Percentiles rank a stretch among this genome's conserved stretches.
Conservation (phyloP, 2,113 vertebrate genomes). For the Elephantulus edwardii region DNA sequence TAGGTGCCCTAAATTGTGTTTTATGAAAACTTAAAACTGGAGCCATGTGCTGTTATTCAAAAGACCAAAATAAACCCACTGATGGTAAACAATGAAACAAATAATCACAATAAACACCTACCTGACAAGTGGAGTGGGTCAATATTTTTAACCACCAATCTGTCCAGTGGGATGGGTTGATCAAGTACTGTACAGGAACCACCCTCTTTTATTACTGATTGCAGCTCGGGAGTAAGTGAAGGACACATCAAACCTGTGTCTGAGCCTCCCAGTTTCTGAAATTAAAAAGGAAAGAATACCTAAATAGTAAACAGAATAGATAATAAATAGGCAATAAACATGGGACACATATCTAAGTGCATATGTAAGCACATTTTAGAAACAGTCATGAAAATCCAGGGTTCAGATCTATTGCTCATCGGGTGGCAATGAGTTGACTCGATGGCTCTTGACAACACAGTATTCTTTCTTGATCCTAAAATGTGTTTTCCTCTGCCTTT, state of each 20-base stretch:
- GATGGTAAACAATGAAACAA: neutral
- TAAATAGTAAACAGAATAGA: too few species aligned
- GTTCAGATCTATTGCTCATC: too few species aligned
- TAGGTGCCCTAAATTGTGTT: neutral
- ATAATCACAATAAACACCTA: slow-evolving; percentile 11
- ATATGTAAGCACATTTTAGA: neutral
- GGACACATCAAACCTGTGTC: slow-evolving; percentile 83
- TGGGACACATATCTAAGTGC: too few species aligned
- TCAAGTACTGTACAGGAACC: slow-evolving; percentile 89
- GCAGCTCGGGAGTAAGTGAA: slow-evolving; percentile 88
- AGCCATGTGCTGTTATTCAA: neutral
- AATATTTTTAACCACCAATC: slow-evolving; percentile 88
- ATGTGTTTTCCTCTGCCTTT: neutral
- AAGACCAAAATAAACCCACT: neutral
- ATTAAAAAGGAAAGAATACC: slow-evolving; percentile 65
- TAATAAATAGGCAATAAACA: neutral
- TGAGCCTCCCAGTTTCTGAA: slow-evolving; percentile 84
- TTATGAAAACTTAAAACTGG: neutral
- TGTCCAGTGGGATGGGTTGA: slow-evolving; percentile 93
- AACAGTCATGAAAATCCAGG: neutral
- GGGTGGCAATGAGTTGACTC: too few species aligned
- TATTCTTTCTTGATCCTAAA: neutral
- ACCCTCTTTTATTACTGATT: slow-evolving; percentile 90
- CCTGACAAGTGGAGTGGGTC: slow-evolving; percentile 82
- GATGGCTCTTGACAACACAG: too few species aligned